Conservation (phyloP, 2,888 invertebrate species). For the Callyntrura sp. region DNA sequence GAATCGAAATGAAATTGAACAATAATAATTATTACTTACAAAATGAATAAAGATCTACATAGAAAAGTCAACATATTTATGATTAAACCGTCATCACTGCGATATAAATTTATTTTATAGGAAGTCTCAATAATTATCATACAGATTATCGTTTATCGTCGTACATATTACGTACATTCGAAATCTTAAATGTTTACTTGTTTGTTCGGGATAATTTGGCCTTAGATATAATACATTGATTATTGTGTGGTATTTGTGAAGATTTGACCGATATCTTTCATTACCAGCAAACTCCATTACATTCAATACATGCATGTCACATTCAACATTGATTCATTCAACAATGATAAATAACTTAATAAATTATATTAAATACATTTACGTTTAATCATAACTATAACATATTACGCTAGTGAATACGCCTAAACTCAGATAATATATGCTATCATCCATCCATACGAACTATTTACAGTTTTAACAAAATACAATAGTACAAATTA, state of each 20-base stretch:
- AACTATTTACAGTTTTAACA: no score
- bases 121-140: background rate
- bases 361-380: background rate
- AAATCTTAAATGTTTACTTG: background rate
- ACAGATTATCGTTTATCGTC: background rate
- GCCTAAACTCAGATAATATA: no score
- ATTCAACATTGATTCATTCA: no score
- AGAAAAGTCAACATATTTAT: constrained; percentile 8
- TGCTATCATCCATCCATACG: no score
- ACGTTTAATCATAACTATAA: no score
- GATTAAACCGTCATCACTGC: background rate
- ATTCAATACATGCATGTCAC: no score
- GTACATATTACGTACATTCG: background rate
- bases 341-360: background rate
- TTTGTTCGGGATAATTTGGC: no score
- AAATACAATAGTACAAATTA: no score
- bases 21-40: constrained; percentile 51
- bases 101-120: constrained; percentile 29
- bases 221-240: no score
- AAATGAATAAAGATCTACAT: constrained; percentile 38
- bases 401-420: no score
- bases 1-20: constrained; percentile 70
- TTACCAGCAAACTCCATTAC: no score
- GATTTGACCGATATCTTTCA: no score
- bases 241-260: background rate